Evolutionary conservation across 2,888 invertebrate genomes (phyloP).

Genomic region (Melanotus villosus): DNA sequence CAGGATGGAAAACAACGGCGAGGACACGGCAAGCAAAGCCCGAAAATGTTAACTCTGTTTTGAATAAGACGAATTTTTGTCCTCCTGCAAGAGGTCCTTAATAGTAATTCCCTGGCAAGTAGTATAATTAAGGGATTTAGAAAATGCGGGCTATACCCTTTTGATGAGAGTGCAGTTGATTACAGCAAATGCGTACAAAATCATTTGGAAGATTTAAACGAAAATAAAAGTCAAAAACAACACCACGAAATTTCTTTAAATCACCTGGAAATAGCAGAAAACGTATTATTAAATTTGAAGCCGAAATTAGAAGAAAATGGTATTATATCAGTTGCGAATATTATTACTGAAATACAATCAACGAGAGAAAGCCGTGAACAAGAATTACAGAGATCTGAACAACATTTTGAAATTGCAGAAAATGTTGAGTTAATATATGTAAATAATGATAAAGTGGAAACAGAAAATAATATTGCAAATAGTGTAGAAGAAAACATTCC

Average conservation of each 20-base stretch:
- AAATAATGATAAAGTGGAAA: conserved; percentile 5
- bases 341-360: conserved; percentile 9
- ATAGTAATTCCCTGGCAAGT: conserved; percentile 23
- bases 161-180: conserved; percentile 49
- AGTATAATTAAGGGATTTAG: conserved; percentile 47
- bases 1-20: conserved; percentile 54
- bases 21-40: conserved; percentile 48
- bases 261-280: conserved; percentile 18
- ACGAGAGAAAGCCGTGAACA: not conserved
- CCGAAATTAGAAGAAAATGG: conserved; percentile 1
- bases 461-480: conserved; percentile 1
- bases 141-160: conserved; percentile 53
- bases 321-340: conserved; percentile 1
- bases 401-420: conserved; percentile 3
- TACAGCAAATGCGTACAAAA: conserved; percentile 46
- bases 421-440: not conserved
- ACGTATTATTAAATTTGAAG: conserved; percentile 17
- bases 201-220: conserved; percentile 3
- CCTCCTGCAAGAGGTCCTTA: conserved; percentile 48
- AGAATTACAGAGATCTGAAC: not conserved
- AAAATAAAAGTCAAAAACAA: not conserved
- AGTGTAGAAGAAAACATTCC: not conserved
- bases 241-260: conserved; percentile 5
- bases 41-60: conserved; percentile 45
- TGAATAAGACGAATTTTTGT: conserved; percentile 56